phyloP scores from a whole-genome alignment of 1,140 invertebrate species.

The Oncopeltus fasciatus region DNA sequence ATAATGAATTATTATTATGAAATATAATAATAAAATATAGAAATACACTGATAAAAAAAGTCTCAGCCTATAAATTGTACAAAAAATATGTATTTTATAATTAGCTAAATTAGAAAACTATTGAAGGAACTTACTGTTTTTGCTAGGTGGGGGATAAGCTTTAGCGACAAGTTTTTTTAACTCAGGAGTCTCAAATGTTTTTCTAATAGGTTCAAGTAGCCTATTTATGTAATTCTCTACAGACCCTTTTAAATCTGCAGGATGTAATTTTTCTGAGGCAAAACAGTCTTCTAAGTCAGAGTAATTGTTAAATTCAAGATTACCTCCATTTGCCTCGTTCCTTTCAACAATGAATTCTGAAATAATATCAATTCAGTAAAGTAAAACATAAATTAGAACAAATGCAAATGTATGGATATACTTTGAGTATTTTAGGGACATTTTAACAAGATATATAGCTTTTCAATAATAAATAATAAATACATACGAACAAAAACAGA shows the following conservation, averaged over 20 bases:
- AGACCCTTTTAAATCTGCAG: constrained; percentile 78
- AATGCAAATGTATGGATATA: too few species aligned
- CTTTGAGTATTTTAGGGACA: too few species aligned
- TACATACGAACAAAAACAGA: too few species aligned
- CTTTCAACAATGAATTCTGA: constrained; percentile 31
- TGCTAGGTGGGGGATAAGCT: constrained; percentile 65
- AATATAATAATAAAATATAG: too few species aligned
- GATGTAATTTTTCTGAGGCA: constrained; percentile 71
- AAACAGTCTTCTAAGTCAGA: constrained; percentile 64
- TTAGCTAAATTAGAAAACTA: neutral
- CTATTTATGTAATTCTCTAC: constrained; percentile 75
- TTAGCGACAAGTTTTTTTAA: constrained; percentile 49
- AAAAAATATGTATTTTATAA: too few species aligned
- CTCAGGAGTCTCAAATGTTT: constrained; percentile 67
- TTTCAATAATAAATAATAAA: too few species aligned
- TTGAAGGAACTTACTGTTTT: constrained; percentile 35
- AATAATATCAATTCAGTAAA: too few species aligned
- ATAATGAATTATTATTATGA: too few species aligned
- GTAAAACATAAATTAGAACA: too few species aligned
- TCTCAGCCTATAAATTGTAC: too few species aligned
- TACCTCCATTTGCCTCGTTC: constrained; percentile 46
- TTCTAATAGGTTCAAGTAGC: constrained; percentile 77
- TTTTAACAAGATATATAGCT: too few species aligned
- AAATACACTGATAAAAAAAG: too few species aligned
- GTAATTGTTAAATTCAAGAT: constrained; percentile 56